Evolutionary conservation across 1,140 invertebrate genomes (phyloP), one percentile per base, ranked within the genome.

Genomic region (Eurosta solidaginis): DNA sequence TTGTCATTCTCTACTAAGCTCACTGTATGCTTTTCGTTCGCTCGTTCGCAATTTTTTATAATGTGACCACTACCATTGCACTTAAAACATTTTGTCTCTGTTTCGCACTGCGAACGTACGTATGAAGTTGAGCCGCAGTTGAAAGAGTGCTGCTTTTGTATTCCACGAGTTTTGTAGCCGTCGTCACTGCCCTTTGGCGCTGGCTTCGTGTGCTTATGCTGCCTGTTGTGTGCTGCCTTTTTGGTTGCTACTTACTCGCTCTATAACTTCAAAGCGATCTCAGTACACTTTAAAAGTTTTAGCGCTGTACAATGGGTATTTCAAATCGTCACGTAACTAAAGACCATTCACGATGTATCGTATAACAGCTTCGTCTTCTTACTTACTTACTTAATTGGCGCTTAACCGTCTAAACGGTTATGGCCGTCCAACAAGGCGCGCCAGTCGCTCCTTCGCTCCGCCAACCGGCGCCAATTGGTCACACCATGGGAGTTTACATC

Each of bases 41-140:
- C 14, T 73, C 29, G 27, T 10, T 59, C 29, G n/a, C 74, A 75
- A 49, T 75, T 49, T 45, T 29, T 75, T 49, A 22, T 44, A 25
- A 75, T 75, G 44, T 75, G 40, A 1, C 74, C 42, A 25, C 3
- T 29, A 12, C 45, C 6, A 44, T 75, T 75, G 25, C 74, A 75
- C 36, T 75, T 75, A 40, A 75, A 75, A 49, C 74, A 75, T 75
- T 75, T 75, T 29, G 44, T 49, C 20, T 75, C 45, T n/a, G 42
- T 44, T 42, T 75, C 20, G 27, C 44, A 29, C 27, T 75, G 1
- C 20, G 22, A 20, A 14, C 33, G 9, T 73, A 29, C 29, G 17
- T 73, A 29, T 73, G 22, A 20, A 20, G 63, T 73, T 20, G 63
- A 73, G 6, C 63, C 63, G 33, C 63, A 73, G 33, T 73, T 73